These are phyloP conservation scores for Alectura lathami DNA, from an alignment of 2,113 vertebrate species.

Conservation along the genomic window DNA sequence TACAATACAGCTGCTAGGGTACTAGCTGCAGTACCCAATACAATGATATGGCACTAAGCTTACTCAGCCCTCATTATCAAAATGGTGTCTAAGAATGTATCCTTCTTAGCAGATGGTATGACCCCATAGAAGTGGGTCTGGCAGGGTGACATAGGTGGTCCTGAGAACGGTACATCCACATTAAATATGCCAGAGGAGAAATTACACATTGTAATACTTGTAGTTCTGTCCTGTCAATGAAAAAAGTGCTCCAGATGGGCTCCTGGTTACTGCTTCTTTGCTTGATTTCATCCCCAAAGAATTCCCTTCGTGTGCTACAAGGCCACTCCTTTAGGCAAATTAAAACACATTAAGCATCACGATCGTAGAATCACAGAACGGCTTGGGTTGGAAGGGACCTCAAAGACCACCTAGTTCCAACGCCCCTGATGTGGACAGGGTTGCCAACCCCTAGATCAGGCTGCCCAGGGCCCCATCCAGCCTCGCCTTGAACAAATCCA, in stretches of 20 bases:
- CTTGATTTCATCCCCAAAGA: not conserved
- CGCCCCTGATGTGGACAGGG: too few relatives aligned
- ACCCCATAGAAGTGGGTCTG: not conserved
- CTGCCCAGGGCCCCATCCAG: too few relatives aligned
- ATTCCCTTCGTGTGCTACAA: not conserved
- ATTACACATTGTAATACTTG: not conserved
- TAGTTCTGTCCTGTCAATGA: not conserved
- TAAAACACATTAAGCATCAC: not conserved
- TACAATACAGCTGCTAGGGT: not conserved
- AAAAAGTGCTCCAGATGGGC: not conserved
- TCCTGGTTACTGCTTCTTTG: not conserved
- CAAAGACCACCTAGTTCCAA: too few relatives aligned
- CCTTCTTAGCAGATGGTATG: not conserved
- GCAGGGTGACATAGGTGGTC: not conserved
- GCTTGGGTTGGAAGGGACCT: too few relatives aligned
- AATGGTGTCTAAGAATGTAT: not conserved
- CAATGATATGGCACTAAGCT: accelerated
- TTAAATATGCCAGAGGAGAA: not conserved
- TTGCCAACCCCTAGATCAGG: too few relatives aligned
- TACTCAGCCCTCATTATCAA: not conserved
- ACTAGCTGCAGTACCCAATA: accelerated
- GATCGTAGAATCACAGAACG: too few relatives aligned
- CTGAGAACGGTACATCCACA: not conserved
- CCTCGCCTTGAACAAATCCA: too few relatives aligned
- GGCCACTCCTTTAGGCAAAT: not conserved